Conservation (phyloP, 2,797 vertebrate species). For the Rhinogobio ventralis region DNA sequence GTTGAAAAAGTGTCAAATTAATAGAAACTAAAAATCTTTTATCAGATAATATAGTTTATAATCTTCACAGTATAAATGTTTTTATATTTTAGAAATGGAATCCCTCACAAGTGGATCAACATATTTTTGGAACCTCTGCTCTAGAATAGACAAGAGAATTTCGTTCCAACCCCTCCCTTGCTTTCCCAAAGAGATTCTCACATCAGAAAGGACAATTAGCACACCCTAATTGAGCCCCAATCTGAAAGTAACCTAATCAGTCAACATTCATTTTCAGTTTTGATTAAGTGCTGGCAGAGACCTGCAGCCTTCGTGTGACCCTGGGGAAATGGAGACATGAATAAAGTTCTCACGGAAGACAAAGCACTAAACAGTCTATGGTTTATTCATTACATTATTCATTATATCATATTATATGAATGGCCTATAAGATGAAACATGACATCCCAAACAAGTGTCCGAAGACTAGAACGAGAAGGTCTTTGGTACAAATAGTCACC, state of each 20-base stretch:
- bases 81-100: neutral
- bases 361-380: conserved; percentile 30
- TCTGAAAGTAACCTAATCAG: conserved; percentile 51
- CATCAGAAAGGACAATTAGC: conserved; percentile 41
- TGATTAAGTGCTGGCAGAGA: conserved; percentile 40
- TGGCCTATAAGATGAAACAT: neutral
- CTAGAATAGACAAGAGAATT: neutral
- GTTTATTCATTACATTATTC: conserved; percentile 33
- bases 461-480: neutral
- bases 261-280: conserved; percentile 38
- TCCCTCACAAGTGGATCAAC: neutral
- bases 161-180: conserved; percentile 5
- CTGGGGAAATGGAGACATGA: conserved; percentile 44
- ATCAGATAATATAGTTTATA: neutral
- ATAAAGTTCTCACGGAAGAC: conserved; percentile 30
- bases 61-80: neutral
- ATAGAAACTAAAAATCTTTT: neutral
- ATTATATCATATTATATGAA: conserved; percentile 19
- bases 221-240: conserved; percentile 25
- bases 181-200: conserved; percentile 37
- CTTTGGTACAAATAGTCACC: neutral
- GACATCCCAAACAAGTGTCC: conserved; percentile 13
- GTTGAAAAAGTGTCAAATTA: neutral
- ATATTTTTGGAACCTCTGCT: neutral
- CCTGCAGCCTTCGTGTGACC: conserved; percentile 44